These are phyloP conservation scores for Cybosia mesomella DNA, from an alignment of 2,888 invertebrate species.

Conservation along the genomic window DNA sequence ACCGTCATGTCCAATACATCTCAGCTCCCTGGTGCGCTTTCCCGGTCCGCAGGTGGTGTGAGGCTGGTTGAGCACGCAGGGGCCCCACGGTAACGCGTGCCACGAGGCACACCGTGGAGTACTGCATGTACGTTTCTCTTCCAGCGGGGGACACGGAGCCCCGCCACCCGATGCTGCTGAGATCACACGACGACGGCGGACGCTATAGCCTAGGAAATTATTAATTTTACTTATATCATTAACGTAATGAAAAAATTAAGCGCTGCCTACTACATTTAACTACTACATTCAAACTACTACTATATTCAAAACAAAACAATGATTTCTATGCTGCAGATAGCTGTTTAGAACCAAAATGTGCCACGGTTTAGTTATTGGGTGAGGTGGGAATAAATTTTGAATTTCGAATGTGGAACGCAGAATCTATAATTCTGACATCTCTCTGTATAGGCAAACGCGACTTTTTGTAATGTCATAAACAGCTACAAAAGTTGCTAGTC, in stretches of 20 bases:
- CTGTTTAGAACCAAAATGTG: too few relatives aligned
- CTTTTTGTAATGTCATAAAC: too few relatives aligned
- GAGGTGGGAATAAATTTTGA: too few relatives aligned
- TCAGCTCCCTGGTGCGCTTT: conserved; percentile 83
- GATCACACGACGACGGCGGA: conserved; percentile 78
- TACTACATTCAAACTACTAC: too few relatives aligned
- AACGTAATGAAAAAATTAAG: neutral
- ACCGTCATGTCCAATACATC: conserved; percentile 86
- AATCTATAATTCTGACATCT: too few relatives aligned
- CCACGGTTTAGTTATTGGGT: too few relatives aligned
- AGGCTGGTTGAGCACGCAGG: conserved; percentile 78
- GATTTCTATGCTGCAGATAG: too few relatives aligned
- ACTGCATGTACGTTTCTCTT: conserved; percentile 85
- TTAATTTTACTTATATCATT: neutral
- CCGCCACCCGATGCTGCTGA: conserved; percentile 85
- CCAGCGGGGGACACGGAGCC: conserved; percentile 82
- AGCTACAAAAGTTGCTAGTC: too few relatives aligned
- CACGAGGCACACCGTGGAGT: conserved; percentile 85
- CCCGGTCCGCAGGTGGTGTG: conserved; percentile 88
- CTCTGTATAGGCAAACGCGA: too few relatives aligned
- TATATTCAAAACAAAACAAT: too few relatives aligned
- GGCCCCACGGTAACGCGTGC: conserved; percentile 84
- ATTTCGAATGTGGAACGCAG: too few relatives aligned
- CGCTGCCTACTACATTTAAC: too few relatives aligned
- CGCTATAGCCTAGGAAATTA: conserved; percentile 74